These are phyloP conservation scores for Spheniscus humboldti DNA, from an alignment of 2,797 vertebrate genomes.

Conservation along the genomic window DNA sequence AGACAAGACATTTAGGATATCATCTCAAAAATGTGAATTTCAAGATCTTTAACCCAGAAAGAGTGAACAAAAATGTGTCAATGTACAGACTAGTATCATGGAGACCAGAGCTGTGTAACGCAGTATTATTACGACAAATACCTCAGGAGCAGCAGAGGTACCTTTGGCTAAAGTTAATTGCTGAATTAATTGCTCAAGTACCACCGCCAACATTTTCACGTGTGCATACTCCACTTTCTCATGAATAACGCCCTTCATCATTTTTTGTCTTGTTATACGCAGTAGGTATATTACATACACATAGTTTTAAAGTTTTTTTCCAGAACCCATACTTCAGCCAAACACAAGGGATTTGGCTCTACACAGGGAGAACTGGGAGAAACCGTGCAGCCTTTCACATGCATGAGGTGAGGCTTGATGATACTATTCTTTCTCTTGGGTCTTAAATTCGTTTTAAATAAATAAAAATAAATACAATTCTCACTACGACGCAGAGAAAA, in stretches of 20 bases:
- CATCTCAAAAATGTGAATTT: not conserved
- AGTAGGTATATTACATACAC: not conserved
- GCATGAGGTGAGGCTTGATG: not conserved
- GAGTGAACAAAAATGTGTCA: not conserved
- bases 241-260: not conserved
- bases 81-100: fast-evolving
- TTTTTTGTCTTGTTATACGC: not conserved
- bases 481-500: not conserved
- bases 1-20: not conserved
- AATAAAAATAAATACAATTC: not conserved
- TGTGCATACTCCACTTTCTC: not conserved
- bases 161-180: not conserved
- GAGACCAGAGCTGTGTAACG: fast-evolving
- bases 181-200: not conserved
- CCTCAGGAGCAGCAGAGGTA: not conserved
- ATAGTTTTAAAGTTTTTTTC: not conserved
- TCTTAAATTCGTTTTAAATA: not conserved
- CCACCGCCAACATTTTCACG: not conserved
- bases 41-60: not conserved
- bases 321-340: not conserved
- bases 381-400: not conserved
- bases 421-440: not conserved
- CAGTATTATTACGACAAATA: not conserved
- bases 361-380: not conserved
- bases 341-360: not conserved